Evolutionary conservation across 2,113 vertebrate species (phyloP).

Genomic region (Edolisoma coerulescens): DNA sequence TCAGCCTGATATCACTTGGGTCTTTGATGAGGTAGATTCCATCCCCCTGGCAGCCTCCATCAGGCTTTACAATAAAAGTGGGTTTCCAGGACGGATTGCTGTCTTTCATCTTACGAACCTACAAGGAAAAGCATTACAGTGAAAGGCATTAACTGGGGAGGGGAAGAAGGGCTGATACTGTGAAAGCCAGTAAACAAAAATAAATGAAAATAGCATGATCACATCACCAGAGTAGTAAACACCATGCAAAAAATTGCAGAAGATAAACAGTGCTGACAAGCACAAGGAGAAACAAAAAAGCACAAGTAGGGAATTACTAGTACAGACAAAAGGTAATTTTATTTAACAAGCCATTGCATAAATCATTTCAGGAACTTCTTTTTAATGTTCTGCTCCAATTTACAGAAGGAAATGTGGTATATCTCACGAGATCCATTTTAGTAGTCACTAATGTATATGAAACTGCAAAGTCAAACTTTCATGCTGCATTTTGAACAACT

Average conservation of each 20-base stretch:
- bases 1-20: slow-evolving; percentile 80
- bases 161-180: not conserved
- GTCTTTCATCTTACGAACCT: slow-evolving; percentile 88
- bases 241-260: not conserved
- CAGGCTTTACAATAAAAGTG: slow-evolving; percentile 96
- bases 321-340: not conserved
- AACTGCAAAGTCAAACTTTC: not conserved
- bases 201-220: not conserved
- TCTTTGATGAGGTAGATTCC: slow-evolving; percentile 99
- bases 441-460: not conserved
- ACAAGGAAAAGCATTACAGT: not conserved
- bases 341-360: not conserved
- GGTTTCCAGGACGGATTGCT: slow-evolving; percentile 78
- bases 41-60: slow-evolving; percentile 94
- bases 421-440: not conserved
- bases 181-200: not conserved
- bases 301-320: not conserved
- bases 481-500: not conserved
- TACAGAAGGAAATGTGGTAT: not conserved
- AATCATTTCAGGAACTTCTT: not conserved
- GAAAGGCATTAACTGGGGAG: not conserved
- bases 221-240: not conserved
- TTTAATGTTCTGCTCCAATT: not conserved
- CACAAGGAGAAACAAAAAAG: not conserved
- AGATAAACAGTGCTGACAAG: not conserved